Base-by-base conservation (phyloP, 2,888 invertebrate species). In the Linnaemya vulpina region DNA sequence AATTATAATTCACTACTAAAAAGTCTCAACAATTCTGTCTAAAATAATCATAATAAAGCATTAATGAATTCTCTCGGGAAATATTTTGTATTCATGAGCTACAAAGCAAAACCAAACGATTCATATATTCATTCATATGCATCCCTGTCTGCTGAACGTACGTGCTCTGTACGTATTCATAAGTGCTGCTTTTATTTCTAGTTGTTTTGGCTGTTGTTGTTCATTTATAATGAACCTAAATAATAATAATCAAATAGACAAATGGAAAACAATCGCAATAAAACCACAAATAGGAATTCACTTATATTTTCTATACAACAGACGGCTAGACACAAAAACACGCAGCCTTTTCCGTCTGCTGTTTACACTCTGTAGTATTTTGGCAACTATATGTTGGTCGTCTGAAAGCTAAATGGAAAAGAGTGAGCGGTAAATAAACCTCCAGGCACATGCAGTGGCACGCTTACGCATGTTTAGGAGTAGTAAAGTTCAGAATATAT, bases 401-500 rank as follows among this genome's bases (percentile, higher is more conserved):
- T 40, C 10, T 13, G 9, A 22, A 9, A 75, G 30, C 65, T 51
- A 35, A 22, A 30, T n/a, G n/a, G n/a, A n/a, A 43, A 38, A 74
- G 74, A 73, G 15, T 73, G 75, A 55, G 75, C 70, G 55, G 11
- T 13, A 83, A 65, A 75, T 86, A 85, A 87, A 87, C 87, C 87
- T 73, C 79, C 70, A 82, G 83, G 81, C 84, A 81, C 83, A 87
- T 87, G 87, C 84, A 85, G 75, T 80, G 86, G 86, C 87, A 87
- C 87, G 87, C 87, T 87, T 86, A 75, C 83, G 78, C 78, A 85
- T 73, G 77, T 13, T 73, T n/a, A 17, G 53, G 55, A 55, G 46
- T 46, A 63, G 40, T 65, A 62, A 82, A 81, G 74, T 78, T 78
- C 25, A 62, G 74, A 73, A 84, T 79, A 51, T 76, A 74, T 74